Conservation (phyloP, 2,113 vertebrate species). For the Sinocyclocheilus grahami region DNA sequence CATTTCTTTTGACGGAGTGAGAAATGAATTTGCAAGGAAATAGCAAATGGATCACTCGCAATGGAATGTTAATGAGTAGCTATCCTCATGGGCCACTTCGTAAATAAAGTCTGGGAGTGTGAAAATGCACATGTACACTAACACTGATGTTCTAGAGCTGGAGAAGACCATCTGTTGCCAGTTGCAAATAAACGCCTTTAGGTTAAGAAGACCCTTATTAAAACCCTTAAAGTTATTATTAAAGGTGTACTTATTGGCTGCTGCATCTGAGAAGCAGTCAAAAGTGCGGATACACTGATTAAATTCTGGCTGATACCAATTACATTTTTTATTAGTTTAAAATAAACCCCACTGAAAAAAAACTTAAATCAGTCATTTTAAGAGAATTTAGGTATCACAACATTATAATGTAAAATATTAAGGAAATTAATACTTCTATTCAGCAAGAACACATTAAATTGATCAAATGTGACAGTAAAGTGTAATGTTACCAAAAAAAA, state of each 20-base stretch:
- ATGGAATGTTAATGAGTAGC: slow-evolving; percentile 64
- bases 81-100: slow-evolving; percentile 29
- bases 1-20: slow-evolving; percentile 65
- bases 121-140: background rate
- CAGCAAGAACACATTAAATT: background rate
- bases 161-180: background rate
- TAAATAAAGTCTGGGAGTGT: slow-evolving; percentile 44
- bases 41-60: slow-evolving; percentile 62
- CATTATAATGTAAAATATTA: background rate
- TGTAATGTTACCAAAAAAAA: background rate
- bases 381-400: no score
- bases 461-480: background rate
- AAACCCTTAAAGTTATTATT: background rate
- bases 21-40: slow-evolving; percentile 72
- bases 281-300: background rate
- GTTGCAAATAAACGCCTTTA: background rate
- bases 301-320: background rate
- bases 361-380: no score
- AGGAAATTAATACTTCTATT: background rate
- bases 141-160: background rate
- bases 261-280: background rate
- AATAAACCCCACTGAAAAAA: background rate
- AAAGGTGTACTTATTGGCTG: background rate
- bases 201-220: background rate
- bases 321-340: background rate